Evolutionary conservation across 2,797 vertebrate species (phyloP).

Genomic region (Cyclopterus lumpus): DNA sequence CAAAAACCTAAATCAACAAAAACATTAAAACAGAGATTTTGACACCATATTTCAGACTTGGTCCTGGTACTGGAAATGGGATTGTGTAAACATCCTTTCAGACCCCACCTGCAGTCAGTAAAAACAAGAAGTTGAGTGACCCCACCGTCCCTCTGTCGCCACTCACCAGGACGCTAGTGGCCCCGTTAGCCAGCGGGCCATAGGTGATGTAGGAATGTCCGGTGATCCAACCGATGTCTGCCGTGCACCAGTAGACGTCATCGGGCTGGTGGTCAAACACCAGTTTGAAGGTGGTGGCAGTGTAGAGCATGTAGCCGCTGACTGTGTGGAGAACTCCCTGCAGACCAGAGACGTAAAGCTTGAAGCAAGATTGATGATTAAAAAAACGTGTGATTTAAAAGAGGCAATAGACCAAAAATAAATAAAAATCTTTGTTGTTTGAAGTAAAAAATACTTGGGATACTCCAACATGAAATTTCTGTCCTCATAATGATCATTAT

Average conservation of each 20-base stretch:
- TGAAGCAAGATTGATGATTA: too few species aligned
- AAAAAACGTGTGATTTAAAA: background rate
- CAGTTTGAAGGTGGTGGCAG: constrained; percentile 92
- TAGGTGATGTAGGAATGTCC: constrained; percentile 98
- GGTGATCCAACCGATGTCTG: constrained; percentile 97
- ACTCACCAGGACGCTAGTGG: constrained; percentile 93
- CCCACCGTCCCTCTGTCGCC: rapidly evolving
- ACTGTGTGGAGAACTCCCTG: constrained; percentile 95
- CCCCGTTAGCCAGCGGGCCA: constrained; percentile 94
- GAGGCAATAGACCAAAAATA: background rate
- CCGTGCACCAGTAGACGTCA: constrained; percentile 98
- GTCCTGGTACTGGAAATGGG: background rate
- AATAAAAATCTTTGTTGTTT: background rate
- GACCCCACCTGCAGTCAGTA: background rate
- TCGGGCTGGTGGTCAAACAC: constrained; percentile 94
- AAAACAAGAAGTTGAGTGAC: constrained; percentile 12
- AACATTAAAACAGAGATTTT: background rate
- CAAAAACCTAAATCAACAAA: background rate
- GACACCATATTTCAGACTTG: background rate
- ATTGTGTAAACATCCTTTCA: background rate
- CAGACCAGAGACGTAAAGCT: background rate
- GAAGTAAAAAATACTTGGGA: background rate
- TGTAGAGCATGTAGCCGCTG: constrained; percentile 96
- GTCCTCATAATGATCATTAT: background rate
- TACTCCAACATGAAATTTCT: background rate